Evolutionary conservation across 1,140 invertebrate species (phyloP), one percentile per base, ranked within the genome.

Genomic region (Glomeris maerens): DNA sequence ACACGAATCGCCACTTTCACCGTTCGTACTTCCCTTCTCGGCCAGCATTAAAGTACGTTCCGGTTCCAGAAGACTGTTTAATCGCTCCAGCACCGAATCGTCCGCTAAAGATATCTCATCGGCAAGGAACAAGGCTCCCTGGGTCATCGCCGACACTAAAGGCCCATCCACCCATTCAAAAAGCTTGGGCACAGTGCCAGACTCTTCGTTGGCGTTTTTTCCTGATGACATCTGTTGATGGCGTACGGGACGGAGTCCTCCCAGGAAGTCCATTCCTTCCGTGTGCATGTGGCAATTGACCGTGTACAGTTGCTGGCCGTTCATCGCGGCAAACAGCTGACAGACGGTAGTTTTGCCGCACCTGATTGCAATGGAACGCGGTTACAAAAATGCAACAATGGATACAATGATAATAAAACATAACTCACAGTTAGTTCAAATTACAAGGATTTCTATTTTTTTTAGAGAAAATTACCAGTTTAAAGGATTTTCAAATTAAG

Each of bases 91-190:
- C 4, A 99, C 96, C 57, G 94, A 97, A 61, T 99, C 96, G 66
- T 98, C 94, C 0, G 96, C 95, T 31, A 99, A 69, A 2, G 96
- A 99, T 57, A 99, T 98, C 78, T 99, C 96, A 72, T 99, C 96
- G 0, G 94, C 85, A 25, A 99, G 71, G 61, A 99, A 94, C 52
- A 92, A 74, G 45, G 77, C 72, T 0, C 94, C 95, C 17, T 78
- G 69, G 57, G 76, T 74, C 93, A 99, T 96, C 0, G 94, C 81
- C 47, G 78, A 70, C 44, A 99, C 82, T 17, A 99, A 71, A 3
- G 93, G 92, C 14, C 96, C 96, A 68, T 99, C 92, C 1, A 86
- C 78, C 96, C 96, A 99, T 66, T 97, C 92, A 69, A 99, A 99
- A 1, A 97, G 66, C 66, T 77, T 75, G 46, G 66, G 28, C 7